Evolutionary conservation across 2,888 invertebrate species (phyloP).

Genomic region (Seladonia tumulorum): DNA sequence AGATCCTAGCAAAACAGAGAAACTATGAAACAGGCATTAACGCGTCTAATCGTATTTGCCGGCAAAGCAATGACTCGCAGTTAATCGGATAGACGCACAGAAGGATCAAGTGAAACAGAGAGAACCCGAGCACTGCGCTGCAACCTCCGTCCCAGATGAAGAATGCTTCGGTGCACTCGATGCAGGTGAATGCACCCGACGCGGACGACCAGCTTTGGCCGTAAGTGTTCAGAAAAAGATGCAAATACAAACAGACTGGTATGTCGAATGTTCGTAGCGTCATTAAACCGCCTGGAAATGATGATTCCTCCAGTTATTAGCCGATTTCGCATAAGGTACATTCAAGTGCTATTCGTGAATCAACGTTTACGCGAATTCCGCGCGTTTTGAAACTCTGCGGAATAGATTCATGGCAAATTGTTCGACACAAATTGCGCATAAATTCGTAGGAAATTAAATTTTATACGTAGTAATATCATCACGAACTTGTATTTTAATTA

Average conservation of each 20-base stretch:
- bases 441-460: neutral
- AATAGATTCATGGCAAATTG: neutral
- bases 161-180: constrained; percentile 72
- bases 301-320: neutral
- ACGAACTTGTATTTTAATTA: too few relatives aligned
- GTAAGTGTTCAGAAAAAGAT: constrained; percentile 56
- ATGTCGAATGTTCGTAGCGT: neutral
- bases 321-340: neutral
- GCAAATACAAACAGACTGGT: constrained; percentile 20
- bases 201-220: constrained; percentile 27
- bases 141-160: constrained; percentile 78
- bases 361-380: constrained; percentile 14
- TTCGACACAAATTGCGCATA: neutral
- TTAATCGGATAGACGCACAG: constrained; percentile 39
- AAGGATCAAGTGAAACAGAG: constrained; percentile 56
- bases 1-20: constrained; percentile 3
- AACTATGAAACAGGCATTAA: constrained; percentile 7
- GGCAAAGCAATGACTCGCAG: constrained; percentile 22
- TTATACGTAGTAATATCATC: too few relatives aligned
- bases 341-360: neutral
- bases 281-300: neutral
- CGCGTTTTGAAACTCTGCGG: neutral
- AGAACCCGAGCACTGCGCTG: constrained; percentile 56
- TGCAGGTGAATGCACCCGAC: constrained; percentile 77
- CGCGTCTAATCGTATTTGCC: constrained; percentile 28